A percentile compares a stretch with the other conserved stretches of the same genome.
Evolutionary conservation across 1,140 invertebrate genomes (phyloP).

Genomic region (Hermetia illucens): DNA sequence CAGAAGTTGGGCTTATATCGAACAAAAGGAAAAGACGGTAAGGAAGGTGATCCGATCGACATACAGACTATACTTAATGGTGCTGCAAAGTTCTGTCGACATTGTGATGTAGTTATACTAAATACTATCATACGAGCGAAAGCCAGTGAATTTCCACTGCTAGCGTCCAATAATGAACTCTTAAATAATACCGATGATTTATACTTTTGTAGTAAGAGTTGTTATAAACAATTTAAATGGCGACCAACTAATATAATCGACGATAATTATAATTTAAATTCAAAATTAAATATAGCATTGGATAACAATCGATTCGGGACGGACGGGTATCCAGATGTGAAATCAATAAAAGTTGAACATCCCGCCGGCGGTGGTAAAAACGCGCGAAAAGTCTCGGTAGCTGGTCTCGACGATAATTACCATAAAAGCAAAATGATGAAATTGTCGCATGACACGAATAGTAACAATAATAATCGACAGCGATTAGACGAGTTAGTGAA

Average conservation of each 20-base stretch:
- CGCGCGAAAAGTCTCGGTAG: slow-evolving; percentile 28
- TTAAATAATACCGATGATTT: slow-evolving; percentile 47
- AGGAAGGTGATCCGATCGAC: slow-evolving; percentile 68
- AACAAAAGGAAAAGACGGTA: slow-evolving; percentile 69
- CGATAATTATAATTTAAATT: too few species aligned
- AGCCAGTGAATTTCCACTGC: slow-evolving; percentile 61
- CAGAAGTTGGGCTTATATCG: slow-evolving; percentile 68
- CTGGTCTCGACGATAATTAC: slow-evolving; percentile 33
- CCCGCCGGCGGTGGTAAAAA: too few species aligned
- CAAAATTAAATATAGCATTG: too few species aligned
- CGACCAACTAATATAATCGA: slow-evolving; percentile 19
- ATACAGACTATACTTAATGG: slow-evolving; percentile 83
- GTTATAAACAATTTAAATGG: slow-evolving; percentile 59
- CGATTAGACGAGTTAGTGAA: too few species aligned
- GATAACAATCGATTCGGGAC: too few species aligned
- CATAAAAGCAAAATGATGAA: too few species aligned
- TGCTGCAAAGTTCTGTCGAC: slow-evolving; percentile 75
- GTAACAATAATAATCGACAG: too few species aligned
- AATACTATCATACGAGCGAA: slow-evolving; percentile 68
- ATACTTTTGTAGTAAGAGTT: slow-evolving; percentile 72
- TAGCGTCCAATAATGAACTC: slow-evolving; percentile 48
- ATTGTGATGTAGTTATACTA: slow-evolving; percentile 80
- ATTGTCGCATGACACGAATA: too few species aligned
- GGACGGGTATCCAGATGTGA: too few species aligned
- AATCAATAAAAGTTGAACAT: too few species aligned